Evolutionary conservation across 1,140 invertebrate species (phyloP), one percentile per base, ranked within the genome.

Genomic region (Cotesia vestalis): DNA sequence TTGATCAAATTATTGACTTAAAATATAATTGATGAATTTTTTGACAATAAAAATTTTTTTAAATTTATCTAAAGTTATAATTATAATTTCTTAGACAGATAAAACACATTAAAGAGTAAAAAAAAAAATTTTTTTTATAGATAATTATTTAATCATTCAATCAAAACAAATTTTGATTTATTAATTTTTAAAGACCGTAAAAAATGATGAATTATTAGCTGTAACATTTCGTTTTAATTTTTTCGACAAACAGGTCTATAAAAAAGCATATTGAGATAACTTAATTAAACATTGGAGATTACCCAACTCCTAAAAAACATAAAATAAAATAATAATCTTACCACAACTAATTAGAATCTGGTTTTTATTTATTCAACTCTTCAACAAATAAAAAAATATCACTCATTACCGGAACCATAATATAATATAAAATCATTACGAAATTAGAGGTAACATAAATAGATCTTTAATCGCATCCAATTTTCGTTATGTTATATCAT

Each of bases 281-380:
- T 64, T 64, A 64, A 64, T 64, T 64, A 64, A 64, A 64, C 62
- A 64, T 64, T 36, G 35, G 62, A 9, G 62, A 38, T 64, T 64
- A 35, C 36, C 4, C 62, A 64, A 64, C 6, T 61, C 20, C 27
- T 11, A 11, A 8, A 11, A 61, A 36, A 12, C 20, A 34, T 36
- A 20, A 64, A 8, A 11, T 27, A 36, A 12, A 62, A 34, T 36
- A 20, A 64, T 64, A 36, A 64, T 64, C 38, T 64, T 14, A n/a
- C 40, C 38, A 36, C 36, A 14, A 61, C 60, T 27, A 64, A 64
- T 64, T 36, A 64, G 62, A 35, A 46, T 6, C 62, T 36, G 4
- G 62, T 64, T 64, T 64, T 38, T 64, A 64, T 64, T 64, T 64
- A 36, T 64, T 64, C 14, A n/a, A 34, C 12, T 38, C 40, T 6